These are phyloP conservation scores for Aplocera efformata DNA, from an alignment of 2,888 invertebrate species.

Conservation along the genomic window DNA sequence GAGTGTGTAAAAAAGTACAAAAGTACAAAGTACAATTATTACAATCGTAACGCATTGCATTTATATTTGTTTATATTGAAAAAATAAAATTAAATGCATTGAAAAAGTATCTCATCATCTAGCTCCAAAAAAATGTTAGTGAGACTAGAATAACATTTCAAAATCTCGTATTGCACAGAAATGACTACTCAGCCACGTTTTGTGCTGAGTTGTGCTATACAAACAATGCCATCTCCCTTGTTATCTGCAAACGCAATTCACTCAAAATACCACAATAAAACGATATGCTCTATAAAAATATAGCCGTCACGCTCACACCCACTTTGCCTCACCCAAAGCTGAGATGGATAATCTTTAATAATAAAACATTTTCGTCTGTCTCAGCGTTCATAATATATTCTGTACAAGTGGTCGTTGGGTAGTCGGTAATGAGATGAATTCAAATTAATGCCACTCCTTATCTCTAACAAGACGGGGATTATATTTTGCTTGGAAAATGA, in stretches of 20 bases:
- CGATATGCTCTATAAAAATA: constrained; percentile 20
- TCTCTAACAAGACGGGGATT: constrained; percentile 48
- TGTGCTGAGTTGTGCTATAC: constrained; percentile 2
- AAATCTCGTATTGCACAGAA: no score
- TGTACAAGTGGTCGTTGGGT: constrained; percentile 43
- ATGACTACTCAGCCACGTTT: no score
- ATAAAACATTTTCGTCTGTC: constrained; percentile 47
- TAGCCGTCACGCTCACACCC: constrained; percentile 19
- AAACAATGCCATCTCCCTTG: constrained; percentile 12
- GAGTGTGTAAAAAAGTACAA: no score
- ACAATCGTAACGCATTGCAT: no score
- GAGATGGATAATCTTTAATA: constrained; percentile 35
- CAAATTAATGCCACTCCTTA: constrained; percentile 51
- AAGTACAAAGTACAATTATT: no score
- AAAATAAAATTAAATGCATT: no score
- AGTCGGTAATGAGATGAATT: constrained; percentile 50
- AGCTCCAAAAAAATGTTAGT: no score
- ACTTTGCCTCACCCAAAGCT: constrained; percentile 1
- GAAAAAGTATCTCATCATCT: no score
- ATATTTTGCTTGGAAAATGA: constrained; percentile 48
- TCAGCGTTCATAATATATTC: constrained; percentile 47
- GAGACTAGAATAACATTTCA: no score
- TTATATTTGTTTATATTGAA: no score
- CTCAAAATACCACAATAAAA: constrained; percentile 22
- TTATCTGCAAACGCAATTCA: constrained; percentile 16